Evolutionary conservation across 2,113 vertebrate genomes (phyloP).

Genomic region (Pogonocichla stellata): DNA sequence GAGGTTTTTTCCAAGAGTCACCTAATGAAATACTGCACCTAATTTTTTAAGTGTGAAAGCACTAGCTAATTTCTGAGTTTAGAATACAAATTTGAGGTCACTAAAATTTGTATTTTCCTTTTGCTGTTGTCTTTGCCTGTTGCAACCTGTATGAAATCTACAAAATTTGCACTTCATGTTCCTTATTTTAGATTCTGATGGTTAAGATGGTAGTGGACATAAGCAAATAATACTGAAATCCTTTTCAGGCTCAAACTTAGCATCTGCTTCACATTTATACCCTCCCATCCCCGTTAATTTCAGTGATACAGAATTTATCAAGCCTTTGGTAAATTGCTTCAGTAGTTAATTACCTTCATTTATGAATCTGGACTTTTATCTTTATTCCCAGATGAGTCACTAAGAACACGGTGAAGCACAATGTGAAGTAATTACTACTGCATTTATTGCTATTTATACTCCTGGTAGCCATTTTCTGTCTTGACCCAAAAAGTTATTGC

Average conservation of each 20-base stretch:
- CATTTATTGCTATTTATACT: constrained; percentile 62
- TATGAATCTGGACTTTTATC: constrained; percentile 67
- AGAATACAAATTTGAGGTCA: not conserved
- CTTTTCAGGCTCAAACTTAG: not conserved
- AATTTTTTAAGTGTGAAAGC: not conserved
- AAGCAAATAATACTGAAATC: not conserved
- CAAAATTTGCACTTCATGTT: not conserved
- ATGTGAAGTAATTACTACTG: constrained; percentile 56
- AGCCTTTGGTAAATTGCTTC: constrained; percentile 53
- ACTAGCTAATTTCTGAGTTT: not conserved
- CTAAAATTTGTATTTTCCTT: not conserved
- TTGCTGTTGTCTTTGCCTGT: not conserved
- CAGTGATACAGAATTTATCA: constrained; percentile 36
- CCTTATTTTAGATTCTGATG: not conserved
- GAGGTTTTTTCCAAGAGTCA: not conserved
- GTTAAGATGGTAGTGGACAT: not conserved
- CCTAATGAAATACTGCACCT: not conserved
- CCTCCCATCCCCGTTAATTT: constrained; percentile 2
- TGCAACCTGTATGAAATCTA: not conserved
- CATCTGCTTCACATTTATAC: constrained; percentile 29
- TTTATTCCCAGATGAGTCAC: constrained; percentile 61
- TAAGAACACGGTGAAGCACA: constrained; percentile 44
- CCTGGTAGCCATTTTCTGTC: constrained; percentile 50
- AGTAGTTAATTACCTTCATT: constrained; percentile 66
- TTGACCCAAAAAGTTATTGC: constrained; percentile 58